These are phyloP conservation scores for Syritta pipiens DNA, from an alignment of 2,888 invertebrate species.

Conservation along the genomic window DNA sequence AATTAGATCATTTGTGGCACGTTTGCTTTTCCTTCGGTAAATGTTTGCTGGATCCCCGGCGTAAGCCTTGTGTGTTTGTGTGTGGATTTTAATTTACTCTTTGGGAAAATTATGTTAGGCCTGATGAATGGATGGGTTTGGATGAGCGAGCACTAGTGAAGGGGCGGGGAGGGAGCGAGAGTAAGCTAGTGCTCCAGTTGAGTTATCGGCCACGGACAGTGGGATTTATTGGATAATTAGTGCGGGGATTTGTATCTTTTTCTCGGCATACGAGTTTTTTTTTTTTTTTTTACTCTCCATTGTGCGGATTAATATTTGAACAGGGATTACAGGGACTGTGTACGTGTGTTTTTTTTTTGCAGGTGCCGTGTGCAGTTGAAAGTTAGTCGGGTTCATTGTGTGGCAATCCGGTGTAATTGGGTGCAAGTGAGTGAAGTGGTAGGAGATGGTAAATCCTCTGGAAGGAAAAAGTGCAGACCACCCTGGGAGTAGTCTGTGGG, in stretches of 20 bases:
- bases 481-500: too few species aligned
- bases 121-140: slow-evolving; percentile 32
- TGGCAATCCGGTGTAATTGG: too few species aligned
- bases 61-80: too few species aligned
- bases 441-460: too few species aligned
- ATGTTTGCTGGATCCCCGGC: slow-evolving; percentile 48
- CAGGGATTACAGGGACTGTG: too few species aligned
- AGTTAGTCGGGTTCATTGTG: slow-evolving; percentile 3
- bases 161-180: too few species aligned
- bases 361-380: slow-evolving; percentile 20
- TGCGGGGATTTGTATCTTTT: slow-evolving; percentile 28
- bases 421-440: too few species aligned
- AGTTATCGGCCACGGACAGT: slow-evolving; percentile 38
- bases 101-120: slow-evolving; percentile 51
- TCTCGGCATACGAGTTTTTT: background rate
- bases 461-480: too few species aligned
- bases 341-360: too few species aligned
- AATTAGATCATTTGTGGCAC: slow-evolving; percentile 63
- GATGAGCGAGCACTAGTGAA: too few species aligned
- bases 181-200: slow-evolving; percentile 21
- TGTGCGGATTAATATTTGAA: slow-evolving; percentile 31
- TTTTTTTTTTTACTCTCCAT: background rate
- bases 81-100: slow-evolving; percentile 46
- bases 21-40: slow-evolving; percentile 48
- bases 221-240: slow-evolving; percentile 63